Conservation (phyloP, 1,140 invertebrate genomes). For the Neuroterus valhalla region DNA sequence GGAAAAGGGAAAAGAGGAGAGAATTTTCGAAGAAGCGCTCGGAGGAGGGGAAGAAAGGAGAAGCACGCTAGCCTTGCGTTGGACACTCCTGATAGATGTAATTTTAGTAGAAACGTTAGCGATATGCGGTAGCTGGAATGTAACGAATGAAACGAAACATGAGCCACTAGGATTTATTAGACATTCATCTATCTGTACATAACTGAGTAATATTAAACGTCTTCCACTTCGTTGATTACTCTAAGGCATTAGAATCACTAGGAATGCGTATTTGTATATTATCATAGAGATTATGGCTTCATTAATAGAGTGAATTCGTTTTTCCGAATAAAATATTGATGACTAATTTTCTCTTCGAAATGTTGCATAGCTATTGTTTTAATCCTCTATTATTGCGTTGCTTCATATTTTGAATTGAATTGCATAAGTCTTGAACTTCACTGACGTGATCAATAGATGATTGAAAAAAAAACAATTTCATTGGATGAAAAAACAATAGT, state of each 20-base stretch:
- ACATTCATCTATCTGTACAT: not conserved
- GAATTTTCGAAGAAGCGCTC: too few species aligned
- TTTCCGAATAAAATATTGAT: not conserved
- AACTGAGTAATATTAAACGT: conserved; percentile 24
- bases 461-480: not conserved
- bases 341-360: not conserved
- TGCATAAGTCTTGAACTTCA: not conserved
- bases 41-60: too few species aligned
- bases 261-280: not conserved
- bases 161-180: not conserved
- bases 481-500: not conserved
- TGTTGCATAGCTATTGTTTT: not conserved
- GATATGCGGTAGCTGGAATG: not conserved
- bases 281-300: too few species aligned
- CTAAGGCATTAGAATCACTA: conserved; percentile 13
- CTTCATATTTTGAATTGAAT: not conserved
- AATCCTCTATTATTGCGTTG: not conserved
- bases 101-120: not conserved
- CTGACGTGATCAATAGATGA: not conserved
- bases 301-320: not conserved
- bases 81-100: too few species aligned
- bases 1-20: too few species aligned
- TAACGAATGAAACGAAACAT: not conserved
- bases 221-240: conserved; percentile 28
- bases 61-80: too few species aligned